Percentiles rank a stretch among this genome's conserved stretches.
Evolutionary conservation across 2,888 invertebrate species (phyloP).

Genomic region (Emmelina monodactyla): DNA sequence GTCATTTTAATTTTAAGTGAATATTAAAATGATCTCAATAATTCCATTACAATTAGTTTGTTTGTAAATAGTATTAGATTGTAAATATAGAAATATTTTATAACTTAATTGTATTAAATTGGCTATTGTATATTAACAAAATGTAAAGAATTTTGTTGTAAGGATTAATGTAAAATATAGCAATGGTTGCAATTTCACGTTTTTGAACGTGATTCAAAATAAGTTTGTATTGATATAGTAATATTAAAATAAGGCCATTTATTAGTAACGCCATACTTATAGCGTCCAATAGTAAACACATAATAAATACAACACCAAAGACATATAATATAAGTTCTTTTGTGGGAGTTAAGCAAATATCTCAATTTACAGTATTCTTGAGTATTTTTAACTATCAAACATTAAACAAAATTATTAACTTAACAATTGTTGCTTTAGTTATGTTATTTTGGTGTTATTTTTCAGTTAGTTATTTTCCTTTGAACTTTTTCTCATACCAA

Average conservation of each 20-base stretch:
- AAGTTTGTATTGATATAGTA: neutral
- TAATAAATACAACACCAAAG: slow-evolving; percentile 60
- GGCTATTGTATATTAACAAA: no score
- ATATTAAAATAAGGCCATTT: neutral
- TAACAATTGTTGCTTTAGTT: neutral
- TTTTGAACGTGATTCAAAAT: no score
- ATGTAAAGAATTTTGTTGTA: slow-evolving; percentile 20
- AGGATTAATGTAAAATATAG: no score
- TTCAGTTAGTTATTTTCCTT: neutral
- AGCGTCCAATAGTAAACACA: slow-evolving; percentile 52
- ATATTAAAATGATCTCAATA: slow-evolving; percentile 62
- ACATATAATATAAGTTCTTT: slow-evolving; percentile 45
- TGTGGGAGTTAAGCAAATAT: slow-evolving; percentile 45
- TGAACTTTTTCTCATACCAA: slow-evolving; percentile 21
- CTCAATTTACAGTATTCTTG: slow-evolving; percentile 55
- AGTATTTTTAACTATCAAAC: slow-evolving; percentile 12
- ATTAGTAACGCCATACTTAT: slow-evolving; percentile 38
- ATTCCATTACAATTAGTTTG: slow-evolving; percentile 37
- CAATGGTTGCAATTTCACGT: no score
- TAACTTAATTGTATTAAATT: no score
- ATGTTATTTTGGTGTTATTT: neutral
- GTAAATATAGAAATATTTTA: slow-evolving; percentile 56
- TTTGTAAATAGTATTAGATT: slow-evolving; percentile 52
- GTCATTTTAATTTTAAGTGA: slow-evolving; percentile 43
- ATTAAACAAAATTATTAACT: neutral